Percentiles rank a stretch among this genome's conserved stretches.
Evolutionary conservation across 2,797 vertebrate genomes (phyloP).

Genomic region (Falco naumanni): DNA sequence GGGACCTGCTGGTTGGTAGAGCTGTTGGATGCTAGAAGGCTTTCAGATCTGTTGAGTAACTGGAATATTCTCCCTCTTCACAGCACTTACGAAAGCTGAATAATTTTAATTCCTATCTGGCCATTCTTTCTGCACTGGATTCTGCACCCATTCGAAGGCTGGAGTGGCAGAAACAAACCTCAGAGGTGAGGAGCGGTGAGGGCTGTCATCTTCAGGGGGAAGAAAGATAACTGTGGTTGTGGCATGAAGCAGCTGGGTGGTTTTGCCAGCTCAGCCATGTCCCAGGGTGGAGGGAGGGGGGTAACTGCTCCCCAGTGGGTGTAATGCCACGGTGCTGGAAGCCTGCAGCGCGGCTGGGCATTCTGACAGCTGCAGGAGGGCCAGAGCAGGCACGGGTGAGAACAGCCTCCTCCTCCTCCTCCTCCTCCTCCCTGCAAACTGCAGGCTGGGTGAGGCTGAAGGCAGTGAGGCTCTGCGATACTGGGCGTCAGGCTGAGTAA

Average conservation of each 20-base stretch:
- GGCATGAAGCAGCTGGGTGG: neutral
- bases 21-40: neutral
- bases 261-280: neutral
- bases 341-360: neutral
- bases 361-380: neutral
- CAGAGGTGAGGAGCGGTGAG: slow-evolving; percentile 84
- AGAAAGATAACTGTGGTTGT: neutral
- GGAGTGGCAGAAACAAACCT: slow-evolving; percentile 99
- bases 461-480: accelerated
- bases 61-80: neutral
- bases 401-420: neutral
- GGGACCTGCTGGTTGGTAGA: neutral
- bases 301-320: neutral
- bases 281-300: neutral
- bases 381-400: neutral
- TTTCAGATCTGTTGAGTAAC: neutral
- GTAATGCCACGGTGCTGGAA: neutral
- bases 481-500: neutral
- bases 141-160: slow-evolving; percentile 96
- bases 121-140: slow-evolving; percentile 96
- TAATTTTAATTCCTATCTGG: slow-evolving; percentile 99
- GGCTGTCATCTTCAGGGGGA: neutral
- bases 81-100: slow-evolving; percentile 98
- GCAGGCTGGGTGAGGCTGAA: neutral
- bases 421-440: neutral